phyloP scores from a whole-genome alignment of 2,888 invertebrate genomes.

The Troides helena region DNA sequence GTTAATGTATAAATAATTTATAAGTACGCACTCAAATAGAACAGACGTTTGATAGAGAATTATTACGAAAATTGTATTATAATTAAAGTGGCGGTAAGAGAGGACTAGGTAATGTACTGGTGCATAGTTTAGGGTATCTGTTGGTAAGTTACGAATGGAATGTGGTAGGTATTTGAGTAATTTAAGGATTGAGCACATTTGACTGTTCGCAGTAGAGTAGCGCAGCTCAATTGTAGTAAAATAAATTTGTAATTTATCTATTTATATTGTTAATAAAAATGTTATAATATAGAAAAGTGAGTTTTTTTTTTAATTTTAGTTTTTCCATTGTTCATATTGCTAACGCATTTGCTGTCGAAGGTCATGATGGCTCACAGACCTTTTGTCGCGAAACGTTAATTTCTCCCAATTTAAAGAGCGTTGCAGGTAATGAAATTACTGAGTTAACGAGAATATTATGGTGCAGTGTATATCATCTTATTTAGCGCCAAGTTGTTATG shows the following conservation, averaged over 20 bases:
- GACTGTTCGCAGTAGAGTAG: constrained; percentile 79
- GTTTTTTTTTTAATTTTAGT: background rate
- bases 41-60: constrained; percentile 35
- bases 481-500: no score
- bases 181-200: constrained; percentile 64
- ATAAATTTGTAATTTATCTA: constrained; percentile 78
- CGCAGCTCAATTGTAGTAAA: constrained; percentile 77
- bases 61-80: constrained; percentile 14
- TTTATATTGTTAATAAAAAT: constrained; percentile 81
- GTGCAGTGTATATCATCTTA: no score
- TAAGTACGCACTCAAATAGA: constrained; percentile 35
- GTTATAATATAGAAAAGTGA: constrained; percentile 69
- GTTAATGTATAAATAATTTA: constrained; percentile 37
- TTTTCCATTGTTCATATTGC: no score
- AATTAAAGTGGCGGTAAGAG: constrained; percentile 26
- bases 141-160: constrained; percentile 42
- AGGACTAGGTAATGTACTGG: constrained; percentile 50
- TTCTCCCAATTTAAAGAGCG: no score
- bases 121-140: constrained; percentile 57
- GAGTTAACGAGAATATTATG: no score
- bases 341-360: no score
- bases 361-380: no score
- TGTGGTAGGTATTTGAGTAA: constrained; percentile 40
- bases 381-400: no score
- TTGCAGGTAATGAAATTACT: no score